These are phyloP conservation scores for Oceanodroma leucorhoa DNA, from an alignment of 2,797 vertebrate genomes.

Conservation along the genomic window DNA sequence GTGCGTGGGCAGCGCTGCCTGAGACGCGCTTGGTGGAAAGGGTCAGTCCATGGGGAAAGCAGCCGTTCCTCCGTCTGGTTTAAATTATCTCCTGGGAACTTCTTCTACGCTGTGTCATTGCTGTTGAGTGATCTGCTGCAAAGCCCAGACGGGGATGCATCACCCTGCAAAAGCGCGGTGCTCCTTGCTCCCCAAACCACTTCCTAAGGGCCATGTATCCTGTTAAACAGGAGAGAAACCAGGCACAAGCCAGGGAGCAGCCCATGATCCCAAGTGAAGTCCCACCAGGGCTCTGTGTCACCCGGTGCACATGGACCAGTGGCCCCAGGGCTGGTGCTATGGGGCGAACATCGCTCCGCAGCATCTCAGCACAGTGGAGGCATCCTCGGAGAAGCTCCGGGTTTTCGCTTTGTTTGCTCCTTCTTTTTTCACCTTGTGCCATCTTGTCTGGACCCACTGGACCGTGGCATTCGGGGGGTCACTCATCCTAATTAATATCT, in stretches of 20 bases:
- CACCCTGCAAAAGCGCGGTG: fast-evolving
- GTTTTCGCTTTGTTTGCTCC: neutral
- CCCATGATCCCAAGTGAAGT: fast-evolving
- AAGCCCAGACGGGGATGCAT: neutral
- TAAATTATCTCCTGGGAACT: neutral
- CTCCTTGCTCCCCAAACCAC: neutral
- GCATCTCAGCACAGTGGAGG: fast-evolving
- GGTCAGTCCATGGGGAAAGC: neutral
- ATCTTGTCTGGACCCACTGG: neutral
- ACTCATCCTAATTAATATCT: neutral
- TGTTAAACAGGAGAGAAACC: fast-evolving
- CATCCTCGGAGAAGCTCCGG: neutral
- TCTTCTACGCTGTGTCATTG: neutral
- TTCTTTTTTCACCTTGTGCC: neutral
- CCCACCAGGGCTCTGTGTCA: neutral
- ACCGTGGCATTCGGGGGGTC: neutral
- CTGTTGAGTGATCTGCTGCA: neutral
- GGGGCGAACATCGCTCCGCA: fast-evolving
- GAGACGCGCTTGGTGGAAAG: neutral
- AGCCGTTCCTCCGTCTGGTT: neutral
- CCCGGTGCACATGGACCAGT: fast-evolving
- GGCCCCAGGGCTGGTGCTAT: neutral
- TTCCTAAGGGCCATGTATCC: fast-evolving
- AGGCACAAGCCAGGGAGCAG: neutral
- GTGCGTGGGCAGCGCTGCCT: fast-evolving